These are phyloP conservation scores for Macrophya annulata DNA, from an alignment of 2,888 invertebrate species.

Conservation along the genomic window DNA sequence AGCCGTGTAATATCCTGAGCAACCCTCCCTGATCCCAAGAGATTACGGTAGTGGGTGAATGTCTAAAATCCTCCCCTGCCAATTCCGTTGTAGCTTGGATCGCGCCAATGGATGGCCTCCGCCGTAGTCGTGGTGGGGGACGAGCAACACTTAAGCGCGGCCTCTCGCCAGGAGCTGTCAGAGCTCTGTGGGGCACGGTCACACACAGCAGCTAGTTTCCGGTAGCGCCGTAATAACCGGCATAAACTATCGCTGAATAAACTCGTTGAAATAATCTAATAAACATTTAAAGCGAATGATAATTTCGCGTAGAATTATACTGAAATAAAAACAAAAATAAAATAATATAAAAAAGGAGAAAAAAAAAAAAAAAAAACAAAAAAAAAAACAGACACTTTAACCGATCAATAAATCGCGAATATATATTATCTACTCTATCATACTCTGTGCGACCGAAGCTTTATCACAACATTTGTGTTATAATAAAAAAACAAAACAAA, in stretches of 20 bases:
- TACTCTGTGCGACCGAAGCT: conserved; percentile 28
- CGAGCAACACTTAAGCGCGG: conserved; percentile 79
- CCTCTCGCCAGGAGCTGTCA: conserved; percentile 79
- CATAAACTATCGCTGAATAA: conserved; percentile 24
- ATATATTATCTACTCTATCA: conserved; percentile 3
- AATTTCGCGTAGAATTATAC: neutral
- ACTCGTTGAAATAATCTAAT: neutral
- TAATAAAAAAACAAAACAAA: neutral
- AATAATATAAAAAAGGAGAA: too few species aligned
- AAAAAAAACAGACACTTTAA: neutral
- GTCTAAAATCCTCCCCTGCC: conserved; percentile 76
- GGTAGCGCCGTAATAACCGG: conserved; percentile 59
- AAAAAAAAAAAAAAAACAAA: too few species aligned
- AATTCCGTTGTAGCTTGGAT: conserved; percentile 70
- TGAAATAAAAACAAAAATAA: neutral
- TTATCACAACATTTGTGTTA: neutral
- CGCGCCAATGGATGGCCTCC: conserved; percentile 73
- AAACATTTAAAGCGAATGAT: neutral
- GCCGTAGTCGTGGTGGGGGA: conserved; percentile 73
- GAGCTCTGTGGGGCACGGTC: conserved; percentile 80
- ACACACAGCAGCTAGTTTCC: conserved; percentile 75
- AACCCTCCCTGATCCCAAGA: neutral
- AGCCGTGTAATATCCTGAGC: neutral
- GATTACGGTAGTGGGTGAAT: conserved; percentile 65
- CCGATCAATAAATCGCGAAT: neutral